These are phyloP conservation scores for Andrena dorsata DNA, from an alignment of 2,888 invertebrate species.

Conservation along the genomic window DNA sequence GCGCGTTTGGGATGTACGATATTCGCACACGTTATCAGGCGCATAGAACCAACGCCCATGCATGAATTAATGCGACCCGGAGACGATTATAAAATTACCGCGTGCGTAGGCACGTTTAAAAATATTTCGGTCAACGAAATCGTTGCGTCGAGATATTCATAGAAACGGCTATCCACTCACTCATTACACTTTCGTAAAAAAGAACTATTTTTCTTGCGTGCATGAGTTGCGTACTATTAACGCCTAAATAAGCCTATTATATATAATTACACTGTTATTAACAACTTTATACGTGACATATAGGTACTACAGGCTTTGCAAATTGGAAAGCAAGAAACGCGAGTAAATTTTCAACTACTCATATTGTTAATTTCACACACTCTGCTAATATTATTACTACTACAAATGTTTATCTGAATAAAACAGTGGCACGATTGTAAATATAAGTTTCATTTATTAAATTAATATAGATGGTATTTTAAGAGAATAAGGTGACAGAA, in stretches of 20 bases:
- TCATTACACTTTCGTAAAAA: neutral
- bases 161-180: conserved; percentile 7
- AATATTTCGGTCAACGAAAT: conserved; percentile 38
- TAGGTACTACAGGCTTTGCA: neutral
- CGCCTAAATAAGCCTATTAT: neutral
- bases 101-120: conserved; percentile 29
- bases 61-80: conserved; percentile 13
- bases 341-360: neutral
- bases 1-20: neutral
- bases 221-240: neutral
- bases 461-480: too few species aligned
- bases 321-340: too few species aligned
- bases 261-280: neutral
- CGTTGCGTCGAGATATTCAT: conserved; percentile 35
- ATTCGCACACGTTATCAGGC: neutral
- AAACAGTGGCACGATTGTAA: too few species aligned
- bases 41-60: conserved; percentile 18
- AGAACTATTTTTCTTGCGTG: neutral
- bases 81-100: conserved; percentile 37
- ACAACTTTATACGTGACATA: neutral
- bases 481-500: too few species aligned
- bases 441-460: too few species aligned
- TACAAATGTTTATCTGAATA: too few species aligned
- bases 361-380: too few species aligned
- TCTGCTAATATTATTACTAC: too few species aligned